Conservation (phyloP, 2,797 vertebrate species). For the Yasuhikotakia modesta region DNA sequence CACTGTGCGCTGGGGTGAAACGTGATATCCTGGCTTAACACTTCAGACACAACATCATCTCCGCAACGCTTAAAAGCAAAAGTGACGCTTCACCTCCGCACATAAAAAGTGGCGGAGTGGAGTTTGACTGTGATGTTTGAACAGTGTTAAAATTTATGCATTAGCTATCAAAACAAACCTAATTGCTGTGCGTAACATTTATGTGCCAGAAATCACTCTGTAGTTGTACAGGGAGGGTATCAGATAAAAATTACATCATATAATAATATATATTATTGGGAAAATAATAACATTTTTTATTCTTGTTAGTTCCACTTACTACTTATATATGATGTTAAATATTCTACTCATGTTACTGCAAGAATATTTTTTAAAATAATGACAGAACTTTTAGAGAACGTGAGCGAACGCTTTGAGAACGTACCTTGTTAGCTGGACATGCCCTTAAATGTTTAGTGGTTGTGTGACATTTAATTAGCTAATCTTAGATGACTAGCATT, state of each 20-base stretch:
- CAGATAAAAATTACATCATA: too few relatives aligned
- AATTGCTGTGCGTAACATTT: not conserved
- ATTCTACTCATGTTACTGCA: too few relatives aligned
- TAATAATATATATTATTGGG: too few relatives aligned
- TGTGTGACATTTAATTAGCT: not conserved
- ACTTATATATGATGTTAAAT: too few relatives aligned
- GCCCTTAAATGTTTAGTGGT: constrained; percentile 1
- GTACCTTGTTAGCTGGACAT: not conserved
- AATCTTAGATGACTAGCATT: not conserved
- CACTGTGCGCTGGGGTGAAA: constrained; percentile 65
- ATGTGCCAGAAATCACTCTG: too few relatives aligned
- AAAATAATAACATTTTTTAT: too few relatives aligned
- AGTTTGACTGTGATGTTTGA: not conserved
- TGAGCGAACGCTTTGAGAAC: too few relatives aligned
- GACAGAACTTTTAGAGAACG: too few relatives aligned
- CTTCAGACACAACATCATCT: constrained; percentile 61
- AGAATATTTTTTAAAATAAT: too few relatives aligned
- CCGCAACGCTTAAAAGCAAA: constrained; percentile 43
- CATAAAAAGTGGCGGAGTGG: not conserved
- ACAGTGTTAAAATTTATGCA: not conserved
- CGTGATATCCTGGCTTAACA: constrained; percentile 70
- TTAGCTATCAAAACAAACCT: not conserved
- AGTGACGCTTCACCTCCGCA: constrained; percentile 16
- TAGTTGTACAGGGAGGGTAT: too few relatives aligned
- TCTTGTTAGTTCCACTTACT: too few relatives aligned